Evolutionary conservation across 2,797 vertebrate genomes (phyloP), one percentile per base, ranked within the genome.

Genomic region (Chelmon rostratus): DNA sequence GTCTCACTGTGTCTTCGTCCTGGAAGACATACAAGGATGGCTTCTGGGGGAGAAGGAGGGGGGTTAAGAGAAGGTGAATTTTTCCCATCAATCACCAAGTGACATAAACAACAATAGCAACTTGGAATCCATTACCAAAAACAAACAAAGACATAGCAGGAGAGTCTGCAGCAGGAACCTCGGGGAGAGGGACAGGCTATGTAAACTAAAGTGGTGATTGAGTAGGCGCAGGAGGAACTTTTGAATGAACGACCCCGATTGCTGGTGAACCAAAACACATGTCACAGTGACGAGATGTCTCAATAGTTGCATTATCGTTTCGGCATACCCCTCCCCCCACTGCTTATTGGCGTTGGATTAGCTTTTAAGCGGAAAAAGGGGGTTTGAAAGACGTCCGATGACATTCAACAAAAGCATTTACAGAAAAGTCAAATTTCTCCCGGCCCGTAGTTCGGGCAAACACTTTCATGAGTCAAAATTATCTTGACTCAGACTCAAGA

Each of bases 101-200:
- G 93, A 90, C 93, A 92, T 81, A 82, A 86, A 83, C 78, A 85
- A 94, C 93, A 94, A 94, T 93, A 91, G 89, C 68, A 86, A 92
- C 86, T 93, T 90, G 86, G 93, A 92, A 93, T 91, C 93, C 86
- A 93, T 94, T 93, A 92, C 91, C 81, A 88, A 94, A n/a, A 93
- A 93, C 88, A 94, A 92, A 93, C 92, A 94, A 91, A 92, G 91
- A 86, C 91, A 83, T 91, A 83, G 91, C 90, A 86, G 91, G 90
- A 92, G 79, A 88, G 92, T 91, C 93, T 89, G 85, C 73, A 47
- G 86, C 84, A 82, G 73, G 81, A 86, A 67, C 73, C 78, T 85
- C 86, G 76, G 82, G 81, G 59, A 21, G 72, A 73, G 58, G 67
- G 63, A 67, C 70, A 44, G 81, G 35, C 87, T 88, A 64, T 90